These are phyloP conservation scores for Caenorhabditis parvicauda DNA, from an alignment of 2,888 invertebrate genomes.

Conservation along the genomic window DNA sequence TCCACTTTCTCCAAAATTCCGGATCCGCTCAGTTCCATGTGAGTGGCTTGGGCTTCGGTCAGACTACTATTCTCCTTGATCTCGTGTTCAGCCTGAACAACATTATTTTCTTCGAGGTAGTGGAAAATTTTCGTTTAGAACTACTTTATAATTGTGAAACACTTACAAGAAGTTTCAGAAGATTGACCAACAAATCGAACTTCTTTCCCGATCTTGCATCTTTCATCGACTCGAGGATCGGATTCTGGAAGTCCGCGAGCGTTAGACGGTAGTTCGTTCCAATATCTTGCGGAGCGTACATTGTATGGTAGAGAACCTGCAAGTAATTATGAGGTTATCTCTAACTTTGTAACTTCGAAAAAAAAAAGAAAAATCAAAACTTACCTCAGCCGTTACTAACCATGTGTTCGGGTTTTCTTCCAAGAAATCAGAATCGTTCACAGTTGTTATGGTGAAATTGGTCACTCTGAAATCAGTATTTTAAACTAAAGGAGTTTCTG, in stretches of 20 bases:
- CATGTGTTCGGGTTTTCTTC: too few species aligned
- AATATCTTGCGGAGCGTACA: slow-evolving; percentile 5
- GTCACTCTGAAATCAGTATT: too few species aligned
- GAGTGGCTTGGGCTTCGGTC: too few species aligned
- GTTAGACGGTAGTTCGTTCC: slow-evolving; percentile 1
- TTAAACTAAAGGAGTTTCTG: neutral
- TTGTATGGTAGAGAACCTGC: slow-evolving; percentile 10
- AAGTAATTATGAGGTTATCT: neutral
- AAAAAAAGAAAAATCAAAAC: neutral
- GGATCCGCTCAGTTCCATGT: too few species aligned
- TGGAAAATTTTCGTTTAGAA: neutral
- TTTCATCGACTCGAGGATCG: slow-evolving; percentile 8
- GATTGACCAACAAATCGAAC: slow-evolving; percentile 7
- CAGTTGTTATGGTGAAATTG: too few species aligned
- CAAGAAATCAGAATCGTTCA: too few species aligned
- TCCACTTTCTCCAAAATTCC: too few species aligned
- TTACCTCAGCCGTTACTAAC: slow-evolving; percentile 8
- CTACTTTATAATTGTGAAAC: too few species aligned
- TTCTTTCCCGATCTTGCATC: slow-evolving; percentile 1
- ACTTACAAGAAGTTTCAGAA: slow-evolving; percentile 14
- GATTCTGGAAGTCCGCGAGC: slow-evolving; percentile 6
- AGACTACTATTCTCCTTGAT: neutral
- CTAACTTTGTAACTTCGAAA: too few species aligned
- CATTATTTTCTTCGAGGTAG: neutral
- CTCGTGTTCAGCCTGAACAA: slow-evolving; percentile 18